These are phyloP conservation scores for Tetrao urogallus DNA, from an alignment of 2,113 vertebrate species.

Conservation along the genomic window DNA sequence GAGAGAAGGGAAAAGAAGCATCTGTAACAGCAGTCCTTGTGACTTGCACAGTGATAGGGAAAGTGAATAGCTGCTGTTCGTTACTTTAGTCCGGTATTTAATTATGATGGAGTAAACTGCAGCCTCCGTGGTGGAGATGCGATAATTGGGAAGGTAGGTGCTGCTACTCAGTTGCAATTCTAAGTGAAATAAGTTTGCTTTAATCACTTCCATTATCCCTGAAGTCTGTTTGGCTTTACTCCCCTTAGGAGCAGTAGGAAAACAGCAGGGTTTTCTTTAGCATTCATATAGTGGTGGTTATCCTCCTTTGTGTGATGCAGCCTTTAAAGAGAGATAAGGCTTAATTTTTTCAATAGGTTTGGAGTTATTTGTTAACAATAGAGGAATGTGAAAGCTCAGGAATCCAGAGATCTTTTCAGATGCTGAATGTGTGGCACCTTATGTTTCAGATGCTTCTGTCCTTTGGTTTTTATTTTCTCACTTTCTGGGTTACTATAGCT, in stretches of 20 bases:
- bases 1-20: neutral
- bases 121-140: neutral
- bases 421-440: neutral
- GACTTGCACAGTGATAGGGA: neutral
- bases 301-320: constrained; percentile 25
- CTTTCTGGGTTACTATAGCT: neutral
- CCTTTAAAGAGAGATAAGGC: constrained; percentile 16
- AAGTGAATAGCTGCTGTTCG: neutral
- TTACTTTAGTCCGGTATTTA: neutral
- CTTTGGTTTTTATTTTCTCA: neutral
- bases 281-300: constrained; percentile 3
- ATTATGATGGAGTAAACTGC: neutral
- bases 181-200: constrained; percentile 27
- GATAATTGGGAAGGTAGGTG: neutral
- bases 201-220: constrained; percentile 13
- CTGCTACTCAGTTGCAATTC: neutral
- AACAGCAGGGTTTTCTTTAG: constrained; percentile 33
- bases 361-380: constrained; percentile 7
- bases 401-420: neutral
- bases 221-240: constrained; percentile 12
- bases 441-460: neutral
- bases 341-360: neutral
- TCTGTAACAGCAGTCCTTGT: neutral
- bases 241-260: neutral
- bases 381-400: constrained; percentile 10